Conservation (phyloP, 2,113 vertebrate species). For the Heloderma charlesbogerti region DNA sequence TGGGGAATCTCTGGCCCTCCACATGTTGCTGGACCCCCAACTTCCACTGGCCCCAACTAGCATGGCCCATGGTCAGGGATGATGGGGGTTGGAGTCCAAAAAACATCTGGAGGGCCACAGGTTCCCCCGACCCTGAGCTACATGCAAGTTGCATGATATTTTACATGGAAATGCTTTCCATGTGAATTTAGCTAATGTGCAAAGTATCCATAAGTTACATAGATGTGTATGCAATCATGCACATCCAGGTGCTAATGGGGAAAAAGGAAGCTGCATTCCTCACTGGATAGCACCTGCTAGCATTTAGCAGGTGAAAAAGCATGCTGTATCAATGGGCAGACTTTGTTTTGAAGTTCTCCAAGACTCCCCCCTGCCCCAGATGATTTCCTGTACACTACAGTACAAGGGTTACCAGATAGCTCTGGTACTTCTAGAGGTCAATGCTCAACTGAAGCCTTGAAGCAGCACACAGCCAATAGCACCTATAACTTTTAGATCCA, state of each 20-base stretch:
- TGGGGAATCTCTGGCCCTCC: no score
- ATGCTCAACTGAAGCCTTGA: not conserved
- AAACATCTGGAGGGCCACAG: no score
- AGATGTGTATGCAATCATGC: not conserved
- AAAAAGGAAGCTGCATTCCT: not conserved
- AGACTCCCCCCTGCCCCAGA: not conserved
- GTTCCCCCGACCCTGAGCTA: not conserved
- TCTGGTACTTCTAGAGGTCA: not conserved
- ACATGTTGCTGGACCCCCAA: no score
- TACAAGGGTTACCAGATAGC: not conserved
- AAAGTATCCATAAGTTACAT: not conserved
- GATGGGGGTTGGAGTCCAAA: no score
- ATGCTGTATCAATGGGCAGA: not conserved
- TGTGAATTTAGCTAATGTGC: not conserved
- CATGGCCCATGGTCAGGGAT: no score
- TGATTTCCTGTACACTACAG: not conserved
- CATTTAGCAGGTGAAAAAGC: not conserved
- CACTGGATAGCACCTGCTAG: not conserved
- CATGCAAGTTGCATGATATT: not conserved
- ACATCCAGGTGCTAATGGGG: not conserved
- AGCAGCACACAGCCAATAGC: not conserved
- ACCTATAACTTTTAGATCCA: not conserved
- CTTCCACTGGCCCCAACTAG: no score
- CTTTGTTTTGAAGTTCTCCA: not conserved
- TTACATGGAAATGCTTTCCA: not conserved